These are phyloP conservation scores for Tragelaphus eurycerus DNA, from an alignment of 2,797 vertebrate species.

Conservation along the genomic window DNA sequence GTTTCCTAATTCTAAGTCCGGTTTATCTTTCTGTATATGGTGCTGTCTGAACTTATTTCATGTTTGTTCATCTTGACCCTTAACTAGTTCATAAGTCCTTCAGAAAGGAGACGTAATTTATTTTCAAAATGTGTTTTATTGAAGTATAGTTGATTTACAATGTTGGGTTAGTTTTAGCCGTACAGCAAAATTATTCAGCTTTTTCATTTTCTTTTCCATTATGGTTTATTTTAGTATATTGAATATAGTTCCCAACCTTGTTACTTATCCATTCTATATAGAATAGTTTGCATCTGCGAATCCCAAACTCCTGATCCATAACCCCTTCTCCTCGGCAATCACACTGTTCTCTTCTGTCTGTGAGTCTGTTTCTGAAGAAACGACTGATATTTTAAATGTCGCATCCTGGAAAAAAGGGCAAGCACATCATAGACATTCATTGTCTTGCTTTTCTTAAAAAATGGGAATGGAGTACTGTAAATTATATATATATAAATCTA, in stretches of 20 bases:
- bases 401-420: background rate
- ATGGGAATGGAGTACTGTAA: background rate
- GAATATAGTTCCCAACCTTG: background rate
- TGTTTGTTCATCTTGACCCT: background rate
- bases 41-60: background rate
- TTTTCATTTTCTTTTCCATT: background rate
- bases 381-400: background rate
- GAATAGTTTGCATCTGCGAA: background rate
- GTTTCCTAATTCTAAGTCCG: background rate
- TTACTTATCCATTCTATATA: background rate
- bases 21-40: background rate
- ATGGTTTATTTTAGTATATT: background rate
- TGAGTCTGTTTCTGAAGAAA: background rate
- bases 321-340: background rate
- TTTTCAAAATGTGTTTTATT: background rate
- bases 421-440: background rate
- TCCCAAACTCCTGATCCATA: background rate
- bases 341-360: background rate
- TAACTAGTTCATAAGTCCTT: background rate
- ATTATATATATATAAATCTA: background rate
- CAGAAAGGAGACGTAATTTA: background rate
- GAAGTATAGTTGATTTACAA: background rate
- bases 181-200: background rate
- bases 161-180: background rate
- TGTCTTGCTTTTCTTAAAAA: background rate